A percentile compares a stretch with the other conserved stretches of the same genome.
Evolutionary conservation across 2,888 invertebrate species (phyloP).

Genomic region (Ornithoptera alexandrae): DNA sequence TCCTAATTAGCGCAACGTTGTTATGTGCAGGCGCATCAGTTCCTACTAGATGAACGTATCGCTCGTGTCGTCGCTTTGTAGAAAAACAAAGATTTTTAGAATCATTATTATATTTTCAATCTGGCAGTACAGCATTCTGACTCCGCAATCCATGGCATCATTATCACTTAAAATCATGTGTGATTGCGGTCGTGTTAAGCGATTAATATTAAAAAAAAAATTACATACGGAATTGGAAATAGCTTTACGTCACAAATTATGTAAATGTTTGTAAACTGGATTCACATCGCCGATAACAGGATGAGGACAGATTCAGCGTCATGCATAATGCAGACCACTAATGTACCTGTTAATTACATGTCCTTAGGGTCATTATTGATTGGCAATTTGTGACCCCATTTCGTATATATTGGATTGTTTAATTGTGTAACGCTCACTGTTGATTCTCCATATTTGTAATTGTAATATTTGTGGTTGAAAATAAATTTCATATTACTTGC

Average conservation of each 20-base stretch:
- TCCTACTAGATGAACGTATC: too few relatives aligned
- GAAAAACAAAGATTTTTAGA: too few relatives aligned
- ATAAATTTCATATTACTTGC: not conserved
- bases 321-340: constrained; percentile 69
- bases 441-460: not conserved
- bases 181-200: too few relatives aligned
- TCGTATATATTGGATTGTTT: constrained; percentile 54
- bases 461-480: not conserved
- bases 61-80: too few relatives aligned
- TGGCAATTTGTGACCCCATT: constrained; percentile 61
- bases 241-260: constrained; percentile 55
- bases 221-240: constrained; percentile 49
- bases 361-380: constrained; percentile 64
- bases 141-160: too few relatives aligned
- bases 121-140: too few relatives aligned
- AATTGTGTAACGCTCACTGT: constrained; percentile 39
- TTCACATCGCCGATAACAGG: constrained; percentile 52
- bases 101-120: too few relatives aligned
- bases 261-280: constrained; percentile 61
- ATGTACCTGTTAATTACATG: constrained; percentile 67
- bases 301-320: constrained; percentile 54
- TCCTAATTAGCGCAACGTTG: too few relatives aligned
- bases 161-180: too few relatives aligned
- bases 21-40: too few relatives aligned
- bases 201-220: not conserved